Percentiles rank a stretch among this genome's conserved stretches.
Conservation (phyloP, 1,140 invertebrate species). For the Meloidogyne exigua region DNA sequence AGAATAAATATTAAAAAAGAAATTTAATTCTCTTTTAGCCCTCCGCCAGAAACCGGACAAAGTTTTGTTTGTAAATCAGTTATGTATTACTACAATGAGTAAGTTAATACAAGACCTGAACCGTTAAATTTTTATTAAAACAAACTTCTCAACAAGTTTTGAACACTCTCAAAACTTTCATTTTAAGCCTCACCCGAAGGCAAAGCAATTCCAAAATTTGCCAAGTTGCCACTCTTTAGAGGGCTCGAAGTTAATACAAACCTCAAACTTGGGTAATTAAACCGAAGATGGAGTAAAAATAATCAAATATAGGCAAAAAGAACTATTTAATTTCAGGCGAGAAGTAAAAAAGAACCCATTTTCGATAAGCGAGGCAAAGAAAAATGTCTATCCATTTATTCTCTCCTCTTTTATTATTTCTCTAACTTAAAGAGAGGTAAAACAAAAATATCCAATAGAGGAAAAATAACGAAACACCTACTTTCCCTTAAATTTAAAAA, state of each 20-base stretch:
- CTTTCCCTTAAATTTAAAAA: background rate
- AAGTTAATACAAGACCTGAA: background rate
- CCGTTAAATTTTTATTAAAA: too few relatives aligned
- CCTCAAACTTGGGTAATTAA: background rate
- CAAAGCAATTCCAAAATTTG: background rate
- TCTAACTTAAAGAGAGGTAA: background rate
- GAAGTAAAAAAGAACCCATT: background rate
- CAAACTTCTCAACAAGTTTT: too few relatives aligned
- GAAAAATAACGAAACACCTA: background rate
- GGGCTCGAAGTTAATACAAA: background rate
- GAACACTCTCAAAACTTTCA: too few relatives aligned
- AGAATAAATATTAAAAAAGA: conserved; percentile 25
- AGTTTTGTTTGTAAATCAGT: conserved; percentile 63
- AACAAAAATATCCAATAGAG: background rate
- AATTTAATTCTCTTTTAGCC: conserved; percentile 42
- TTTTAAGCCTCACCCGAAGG: background rate
- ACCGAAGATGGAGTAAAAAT: background rate
- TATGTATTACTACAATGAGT: conserved; percentile 64
- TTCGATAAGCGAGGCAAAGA: background rate
- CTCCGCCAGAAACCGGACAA: conserved; percentile 62
- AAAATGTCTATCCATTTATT: too few relatives aligned
- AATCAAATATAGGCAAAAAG: background rate
- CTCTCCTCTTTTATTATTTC: background rate
- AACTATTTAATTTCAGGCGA: background rate
- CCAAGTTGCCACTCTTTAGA: background rate